These are phyloP conservation scores for Trisateles emortualis DNA, from an alignment of 2,888 invertebrate species.

Conservation along the genomic window DNA sequence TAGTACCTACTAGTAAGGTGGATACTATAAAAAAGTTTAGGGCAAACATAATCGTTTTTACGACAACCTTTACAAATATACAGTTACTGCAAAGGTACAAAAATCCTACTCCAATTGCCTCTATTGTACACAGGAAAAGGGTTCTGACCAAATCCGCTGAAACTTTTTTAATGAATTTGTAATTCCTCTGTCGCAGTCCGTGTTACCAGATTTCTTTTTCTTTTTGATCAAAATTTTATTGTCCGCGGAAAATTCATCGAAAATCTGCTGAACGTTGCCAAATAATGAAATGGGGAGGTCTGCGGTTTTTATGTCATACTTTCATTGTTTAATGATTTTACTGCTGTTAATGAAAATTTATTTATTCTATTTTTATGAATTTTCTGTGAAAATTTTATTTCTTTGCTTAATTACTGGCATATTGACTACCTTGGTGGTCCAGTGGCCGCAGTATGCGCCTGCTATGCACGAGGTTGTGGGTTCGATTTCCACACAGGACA, in stretches of 20 bases:
- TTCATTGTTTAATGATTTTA: conserved; percentile 9
- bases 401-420: too few species aligned
- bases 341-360: conserved; percentile 12
- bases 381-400: too few species aligned
- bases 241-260: conserved; percentile 24
- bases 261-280: conserved; percentile 23
- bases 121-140: conserved; percentile 45
- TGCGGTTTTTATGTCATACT: conserved; percentile 23
- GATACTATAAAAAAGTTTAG: neutral
- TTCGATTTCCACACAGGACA: too few species aligned
- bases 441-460: too few species aligned
- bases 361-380: too few species aligned
- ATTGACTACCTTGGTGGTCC: too few species aligned
- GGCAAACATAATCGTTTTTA: conserved; percentile 3
- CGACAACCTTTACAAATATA: conserved; percentile 24
- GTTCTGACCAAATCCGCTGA: conserved; percentile 52
- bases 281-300: conserved; percentile 23
- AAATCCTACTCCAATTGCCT: conserved; percentile 29
- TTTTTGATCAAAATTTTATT: conserved; percentile 43
- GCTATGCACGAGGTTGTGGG: too few species aligned
- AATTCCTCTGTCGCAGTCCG: conserved; percentile 51
- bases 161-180: conserved; percentile 67
- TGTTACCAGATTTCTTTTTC: conserved; percentile 44
- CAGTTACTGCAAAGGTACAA: conserved; percentile 15
- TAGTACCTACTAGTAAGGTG: neutral